Evolutionary conservation across 2,888 invertebrate species (phyloP).

Genomic region (Tenthredo distinguenda): DNA sequence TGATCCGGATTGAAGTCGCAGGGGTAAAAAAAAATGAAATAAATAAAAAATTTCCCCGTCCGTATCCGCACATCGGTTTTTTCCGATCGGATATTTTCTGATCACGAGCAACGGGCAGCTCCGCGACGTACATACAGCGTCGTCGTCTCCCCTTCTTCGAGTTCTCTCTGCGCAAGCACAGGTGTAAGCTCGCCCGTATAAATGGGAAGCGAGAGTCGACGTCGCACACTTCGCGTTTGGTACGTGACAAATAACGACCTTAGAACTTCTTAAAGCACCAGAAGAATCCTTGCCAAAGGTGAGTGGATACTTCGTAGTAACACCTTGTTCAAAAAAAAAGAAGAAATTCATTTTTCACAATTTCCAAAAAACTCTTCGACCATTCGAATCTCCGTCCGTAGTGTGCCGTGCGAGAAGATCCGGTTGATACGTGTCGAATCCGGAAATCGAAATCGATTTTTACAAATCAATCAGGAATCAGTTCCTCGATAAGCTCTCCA

Average conservation of each 20-base stretch:
- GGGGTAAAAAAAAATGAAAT: not conserved
- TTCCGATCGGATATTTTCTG: conserved; percentile 28
- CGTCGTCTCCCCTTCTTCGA: conserved; percentile 19
- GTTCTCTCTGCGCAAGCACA: conserved; percentile 47
- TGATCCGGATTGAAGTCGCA: not conserved
- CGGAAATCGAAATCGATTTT: not conserved
- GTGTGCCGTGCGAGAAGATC: not conserved
- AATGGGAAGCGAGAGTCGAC: conserved; percentile 33
- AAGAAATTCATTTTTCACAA: not conserved
- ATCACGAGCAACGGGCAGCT: not conserved
- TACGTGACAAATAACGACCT: conserved; percentile 48
- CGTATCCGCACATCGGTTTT: not conserved
- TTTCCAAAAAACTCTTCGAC: not conserved
- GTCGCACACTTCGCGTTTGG: conserved; percentile 46
- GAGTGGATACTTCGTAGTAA: conserved; percentile 36
- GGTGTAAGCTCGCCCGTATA: conserved; percentile 45
- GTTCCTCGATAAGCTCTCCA: not conserved
- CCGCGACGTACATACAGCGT: not conserved
- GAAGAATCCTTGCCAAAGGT: conserved; percentile 47
- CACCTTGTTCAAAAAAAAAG: not conserved
- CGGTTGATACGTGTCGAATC: not conserved
- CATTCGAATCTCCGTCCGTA: not conserved
- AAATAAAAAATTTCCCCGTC: not conserved
- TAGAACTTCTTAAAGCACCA: conserved; percentile 34
- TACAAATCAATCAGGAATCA: not conserved